Evolutionary conservation across 2,888 invertebrate genomes (phyloP).

Genomic region (Plagiodera versicolora): DNA sequence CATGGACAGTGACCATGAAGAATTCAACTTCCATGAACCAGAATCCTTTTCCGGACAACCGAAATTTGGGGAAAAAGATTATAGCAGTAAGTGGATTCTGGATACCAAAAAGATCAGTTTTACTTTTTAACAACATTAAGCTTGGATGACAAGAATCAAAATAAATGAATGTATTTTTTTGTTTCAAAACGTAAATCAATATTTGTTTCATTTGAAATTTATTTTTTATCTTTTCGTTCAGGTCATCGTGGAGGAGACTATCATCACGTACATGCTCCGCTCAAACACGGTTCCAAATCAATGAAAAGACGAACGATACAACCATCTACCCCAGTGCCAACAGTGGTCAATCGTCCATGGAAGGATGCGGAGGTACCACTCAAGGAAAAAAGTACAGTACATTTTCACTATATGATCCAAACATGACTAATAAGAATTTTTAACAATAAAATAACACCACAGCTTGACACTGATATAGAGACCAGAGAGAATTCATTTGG

Average conservation of each 20-base stretch:
- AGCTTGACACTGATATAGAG: no score
- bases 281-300: slow-evolving; percentile 62
- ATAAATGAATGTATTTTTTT: no score
- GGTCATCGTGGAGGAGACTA: slow-evolving; percentile 64
- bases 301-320: slow-evolving; percentile 56
- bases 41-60: slow-evolving; percentile 41
- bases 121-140: no score
- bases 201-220: no score
- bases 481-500: no score
- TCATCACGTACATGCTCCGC: slow-evolving; percentile 64
- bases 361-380: slow-evolving; percentile 5
- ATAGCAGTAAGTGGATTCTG: slow-evolving; percentile 48
- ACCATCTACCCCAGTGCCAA: slow-evolving; percentile 26
- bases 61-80: slow-evolving; percentile 55
- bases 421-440: no score
- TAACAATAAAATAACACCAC: no score
- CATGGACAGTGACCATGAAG: slow-evolving; percentile 61
- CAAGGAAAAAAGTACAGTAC: slow-evolving; percentile 1
- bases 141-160: no score
- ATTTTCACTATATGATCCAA: no score
- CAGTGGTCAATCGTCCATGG: slow-evolving; percentile 18
- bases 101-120: not conserved
- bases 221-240: slow-evolving; percentile 47
- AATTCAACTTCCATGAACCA: slow-evolving; percentile 57
- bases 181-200: no score